Base-by-base conservation (phyloP, 2,888 invertebrate genomes). In the Masnerella sp. region DNA sequence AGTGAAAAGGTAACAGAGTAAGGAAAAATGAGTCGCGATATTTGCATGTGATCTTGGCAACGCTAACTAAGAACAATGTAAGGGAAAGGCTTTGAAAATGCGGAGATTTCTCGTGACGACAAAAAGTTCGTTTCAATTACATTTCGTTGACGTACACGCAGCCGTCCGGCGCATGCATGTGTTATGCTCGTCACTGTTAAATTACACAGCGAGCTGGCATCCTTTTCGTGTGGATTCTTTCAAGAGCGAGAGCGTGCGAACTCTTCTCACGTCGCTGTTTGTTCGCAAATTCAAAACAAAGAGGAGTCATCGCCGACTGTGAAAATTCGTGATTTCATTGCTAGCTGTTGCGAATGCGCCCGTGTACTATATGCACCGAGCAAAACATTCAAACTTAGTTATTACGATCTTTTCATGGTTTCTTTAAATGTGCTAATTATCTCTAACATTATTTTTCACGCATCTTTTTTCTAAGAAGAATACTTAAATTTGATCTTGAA, bases 181-280 rank as follows among this genome's bases (percentile, higher is more conserved):
- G 38, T 49, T 59, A 49, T 65, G 49, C 64, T 67, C 69, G 69
- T 69, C 75, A 47, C 59, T 17, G 38, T 28, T 47, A 59, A 73
- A 76, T 74, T 70, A 49, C 65, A 49, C 38, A 12, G 32, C 51
- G 9, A 32, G 15, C 15, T 25, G 15, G 47, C 9, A 54, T 72
- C 65, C 67, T 73, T 69, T 69, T 45, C 54, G 34, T 22, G 17
- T 4, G 14, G 49, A 75, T 70, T 70, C 58, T 56, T 58, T 17
- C 67, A 70, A 42, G 69, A 81, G 80, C 77, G 79, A 80, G 80
- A 82, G 81, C 80, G 80, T 81, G 80, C 78, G 81, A 82, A 81
- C 78, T 67, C 42, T 80, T 83, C 81, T 79, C 81, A 81, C 79
- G 77, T 70, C 18, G 52, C 65, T 68, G 42, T 68, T 74, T 71